A percentile compares a stretch with the other conserved stretches of the same genome.
Conservation (phyloP, 2,113 vertebrate genomes). For the Cheilinus undulatus region DNA sequence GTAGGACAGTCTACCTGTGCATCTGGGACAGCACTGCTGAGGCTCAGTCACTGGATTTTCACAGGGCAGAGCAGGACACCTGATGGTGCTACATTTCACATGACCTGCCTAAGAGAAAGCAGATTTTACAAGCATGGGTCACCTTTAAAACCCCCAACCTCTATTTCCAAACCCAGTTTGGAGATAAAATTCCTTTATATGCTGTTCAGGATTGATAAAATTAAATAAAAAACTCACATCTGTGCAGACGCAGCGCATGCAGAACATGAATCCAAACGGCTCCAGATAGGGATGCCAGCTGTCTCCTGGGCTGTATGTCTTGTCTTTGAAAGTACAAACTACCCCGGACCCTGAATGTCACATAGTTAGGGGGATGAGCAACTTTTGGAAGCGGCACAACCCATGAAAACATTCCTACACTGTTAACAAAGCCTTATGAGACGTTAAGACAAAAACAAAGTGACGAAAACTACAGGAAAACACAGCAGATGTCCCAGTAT, state of each 20-base stretch:
- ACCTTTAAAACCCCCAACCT: constrained; percentile 10
- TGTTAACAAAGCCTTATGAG: background rate
- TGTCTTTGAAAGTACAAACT: constrained; percentile 92
- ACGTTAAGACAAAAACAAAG: background rate
- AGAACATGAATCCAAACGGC: constrained; percentile 92
- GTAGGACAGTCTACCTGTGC: constrained; percentile 83
- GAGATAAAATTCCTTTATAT: constrained; percentile 13
- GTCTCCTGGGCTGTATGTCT: constrained; percentile 90
- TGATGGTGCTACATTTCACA: constrained; percentile 91
- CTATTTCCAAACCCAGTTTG: background rate
- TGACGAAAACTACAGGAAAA: background rate
- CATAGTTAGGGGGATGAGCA: constrained; percentile 31
- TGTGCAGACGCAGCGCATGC: constrained; percentile 91
- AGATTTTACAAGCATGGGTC: background rate
- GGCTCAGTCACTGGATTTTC: constrained; percentile 87
- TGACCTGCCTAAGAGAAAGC: constrained; percentile 83
- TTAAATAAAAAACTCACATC: constrained; percentile 84
- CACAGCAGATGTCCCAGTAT: background rate
- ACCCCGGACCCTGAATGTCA: constrained; percentile 81
- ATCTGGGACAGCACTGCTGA: constrained; percentile 92
- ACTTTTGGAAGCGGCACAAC: constrained; percentile 10
- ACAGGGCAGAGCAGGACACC: constrained; percentile 89
- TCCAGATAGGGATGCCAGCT: constrained; percentile 97
- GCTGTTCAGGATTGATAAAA: background rate
- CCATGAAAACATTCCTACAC: constrained; percentile 6